These are phyloP conservation scores for Lithosia quadra DNA, from an alignment of 2,888 invertebrate species.

Conservation along the genomic window DNA sequence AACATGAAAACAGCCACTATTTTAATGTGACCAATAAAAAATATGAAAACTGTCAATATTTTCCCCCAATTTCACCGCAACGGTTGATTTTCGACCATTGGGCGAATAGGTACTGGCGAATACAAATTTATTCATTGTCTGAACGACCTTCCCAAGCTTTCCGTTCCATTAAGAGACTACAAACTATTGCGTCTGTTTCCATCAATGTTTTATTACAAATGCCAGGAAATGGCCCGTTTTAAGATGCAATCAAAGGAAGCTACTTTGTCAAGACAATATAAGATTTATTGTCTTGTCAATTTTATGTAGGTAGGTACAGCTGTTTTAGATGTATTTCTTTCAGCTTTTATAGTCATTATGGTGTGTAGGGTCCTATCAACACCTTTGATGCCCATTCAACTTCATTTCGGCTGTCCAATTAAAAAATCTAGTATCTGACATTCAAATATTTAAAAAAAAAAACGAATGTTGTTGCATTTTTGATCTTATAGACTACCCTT, in stretches of 20 bases:
- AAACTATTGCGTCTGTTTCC: not conserved
- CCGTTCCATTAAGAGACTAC: conserved; percentile 3
- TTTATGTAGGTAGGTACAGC: not conserved
- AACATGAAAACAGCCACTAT: too few species aligned
- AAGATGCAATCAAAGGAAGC: conserved; percentile 4
- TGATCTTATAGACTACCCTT: too few species aligned
- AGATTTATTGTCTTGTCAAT: conserved; percentile 2
- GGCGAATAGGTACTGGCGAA: not conserved
- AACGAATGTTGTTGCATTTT: too few species aligned
- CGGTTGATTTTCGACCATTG: not conserved
- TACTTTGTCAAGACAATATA: not conserved
- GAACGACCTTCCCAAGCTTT: not conserved
- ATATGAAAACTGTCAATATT: not conserved
- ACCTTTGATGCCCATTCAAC: too few species aligned
- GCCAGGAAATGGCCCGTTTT: not conserved
- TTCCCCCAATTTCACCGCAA: not conserved
- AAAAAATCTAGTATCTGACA: too few species aligned
- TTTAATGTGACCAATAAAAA: not conserved
- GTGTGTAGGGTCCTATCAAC: too few species aligned
- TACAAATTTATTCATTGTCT: not conserved
- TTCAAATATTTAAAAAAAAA: too few species aligned
- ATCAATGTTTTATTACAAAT: not conserved
- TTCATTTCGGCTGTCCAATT: too few species aligned
- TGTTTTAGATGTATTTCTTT: not conserved
- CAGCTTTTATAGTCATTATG: not conserved